Conservation (phyloP, 1,140 invertebrate genomes). For the Trachymyrmex septentrionalis region DNA sequence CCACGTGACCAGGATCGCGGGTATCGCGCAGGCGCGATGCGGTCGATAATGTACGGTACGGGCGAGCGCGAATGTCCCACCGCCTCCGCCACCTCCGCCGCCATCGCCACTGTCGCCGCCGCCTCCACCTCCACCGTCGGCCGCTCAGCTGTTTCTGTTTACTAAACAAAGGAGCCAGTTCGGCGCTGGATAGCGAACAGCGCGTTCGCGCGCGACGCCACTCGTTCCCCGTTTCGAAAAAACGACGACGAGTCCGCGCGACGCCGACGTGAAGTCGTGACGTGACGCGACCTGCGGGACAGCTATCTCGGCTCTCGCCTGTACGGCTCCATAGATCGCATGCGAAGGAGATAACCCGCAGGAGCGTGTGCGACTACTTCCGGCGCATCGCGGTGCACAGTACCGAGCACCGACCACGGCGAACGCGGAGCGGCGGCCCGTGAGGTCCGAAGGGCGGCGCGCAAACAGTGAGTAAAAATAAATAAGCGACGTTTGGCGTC, state of each 20-base stretch:
- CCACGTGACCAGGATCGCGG: slow-evolving; percentile 27
- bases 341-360: slow-evolving; percentile 20
- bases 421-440: slow-evolving; percentile 7
- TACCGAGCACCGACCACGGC: neutral
- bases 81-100: slow-evolving; percentile 54
- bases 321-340: slow-evolving; percentile 26
- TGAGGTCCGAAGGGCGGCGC: slow-evolving; percentile 37
- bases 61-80: slow-evolving; percentile 31
- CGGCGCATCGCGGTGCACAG: slow-evolving; percentile 1
- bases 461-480: slow-evolving; percentile 69
- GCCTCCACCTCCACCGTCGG: slow-evolving; percentile 64
- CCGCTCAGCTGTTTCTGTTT: slow-evolving; percentile 85
- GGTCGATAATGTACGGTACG: slow-evolving; percentile 47
- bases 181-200: slow-evolving; percentile 79
- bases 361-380: neutral
- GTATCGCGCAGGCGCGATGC: slow-evolving; percentile 41
- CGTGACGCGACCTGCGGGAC: neutral
- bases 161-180: slow-evolving; percentile 84
- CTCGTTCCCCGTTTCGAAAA: slow-evolving; percentile 13
- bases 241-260: slow-evolving; percentile 30
- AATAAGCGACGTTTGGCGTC: neutral
- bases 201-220: slow-evolving; percentile 67
- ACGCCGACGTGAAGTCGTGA: slow-evolving; percentile 22
- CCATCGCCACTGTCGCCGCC: slow-evolving; percentile 2
- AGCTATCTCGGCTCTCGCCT: neutral